Base-by-base conservation (phyloP, 2,888 invertebrate genomes). In the Habrosyne pyritoides region DNA sequence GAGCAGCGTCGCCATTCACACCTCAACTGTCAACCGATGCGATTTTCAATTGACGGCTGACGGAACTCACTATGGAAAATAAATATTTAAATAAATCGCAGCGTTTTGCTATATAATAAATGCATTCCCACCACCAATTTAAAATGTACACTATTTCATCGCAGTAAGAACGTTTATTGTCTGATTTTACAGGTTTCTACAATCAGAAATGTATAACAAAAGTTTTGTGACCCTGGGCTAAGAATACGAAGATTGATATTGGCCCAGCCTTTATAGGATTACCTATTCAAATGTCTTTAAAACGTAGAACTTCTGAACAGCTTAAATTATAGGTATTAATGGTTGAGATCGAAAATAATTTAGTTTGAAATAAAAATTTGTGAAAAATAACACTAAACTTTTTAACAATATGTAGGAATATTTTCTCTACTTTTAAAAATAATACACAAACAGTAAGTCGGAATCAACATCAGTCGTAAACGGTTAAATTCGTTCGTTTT, bases 41-140 rank as follows among this genome's bases (percentile, higher is more conserved):
- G 42, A 18, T 42, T 42, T 8, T 42, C 42, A 42, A 18, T 42
- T 42, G 42, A 42, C 42, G 42, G 42, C 42, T 42, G 42, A 42
- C 42, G 42, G 42, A 42, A 42, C n/a, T 42, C 42, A 18, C 42
- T 42, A 42, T 42, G 42, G 42, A 18, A 42, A 42, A 42, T 42
- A 42, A 42, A 42, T 42, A 42, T 42, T 42, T 42, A 42, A 42
- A 42, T 42, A 18, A 42, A 42, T 42, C 8, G 42, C 18, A 42
- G 42, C 42, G n/a, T 42, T 42, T 18, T 1, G 14, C 42, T 18
- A 42, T 5, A 42, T 42, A 24, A n/a, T 33, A 12, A 14, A 42
- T 42, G 18, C 18, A 42, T 33, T 33, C 42, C 42, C 42, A 42
- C 42, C 42, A 42, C 42, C 42, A 8, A n/a, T n/a, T 33, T 1